These are phyloP conservation scores for Chelon labrosus DNA, from an alignment of 2,797 vertebrate genomes.

Conservation along the genomic window DNA sequence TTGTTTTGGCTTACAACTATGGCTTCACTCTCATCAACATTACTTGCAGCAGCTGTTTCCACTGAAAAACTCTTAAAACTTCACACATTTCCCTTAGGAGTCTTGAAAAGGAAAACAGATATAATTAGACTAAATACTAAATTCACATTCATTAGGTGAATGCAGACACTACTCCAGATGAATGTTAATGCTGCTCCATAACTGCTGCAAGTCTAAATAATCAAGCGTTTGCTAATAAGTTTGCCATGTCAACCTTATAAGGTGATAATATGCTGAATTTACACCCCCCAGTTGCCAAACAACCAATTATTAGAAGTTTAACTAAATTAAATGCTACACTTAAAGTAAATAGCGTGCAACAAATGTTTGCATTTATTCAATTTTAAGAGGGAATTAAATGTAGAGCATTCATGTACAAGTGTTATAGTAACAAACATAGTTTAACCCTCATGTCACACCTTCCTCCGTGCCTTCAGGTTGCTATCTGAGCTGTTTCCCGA, in stretches of 20 bases:
- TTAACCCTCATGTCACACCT: neutral
- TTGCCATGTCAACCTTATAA: neutral
- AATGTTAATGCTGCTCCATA: constrained; percentile 1
- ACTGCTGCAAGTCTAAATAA: constrained; percentile 6
- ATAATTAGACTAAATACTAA: constrained; percentile 12
- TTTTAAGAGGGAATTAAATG: neutral
- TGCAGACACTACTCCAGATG: constrained; percentile 6
- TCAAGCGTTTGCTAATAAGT: neutral
- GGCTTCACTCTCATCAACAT: neutral
- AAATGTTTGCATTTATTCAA: too few species aligned
- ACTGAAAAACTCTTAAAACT: neutral
- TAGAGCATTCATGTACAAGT: neutral
- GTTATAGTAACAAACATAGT: neutral
- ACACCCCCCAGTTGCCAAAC: neutral
- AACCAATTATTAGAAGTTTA: neutral
- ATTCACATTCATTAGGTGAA: constrained; percentile 1
- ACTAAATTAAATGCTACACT: neutral
- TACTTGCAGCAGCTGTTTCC: neutral
- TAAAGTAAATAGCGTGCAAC: neutral
- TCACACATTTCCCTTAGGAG: constrained; percentile 22
- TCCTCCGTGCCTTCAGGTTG: constrained; percentile 82
- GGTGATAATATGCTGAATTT: constrained; percentile 1
- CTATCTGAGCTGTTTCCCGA: constrained; percentile 94
- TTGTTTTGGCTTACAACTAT: neutral
- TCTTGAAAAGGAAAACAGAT: constrained; percentile 17